phyloP scores from a whole-genome alignment of 2,888 invertebrate genomes.

The Standfussiana lucernea region DNA sequence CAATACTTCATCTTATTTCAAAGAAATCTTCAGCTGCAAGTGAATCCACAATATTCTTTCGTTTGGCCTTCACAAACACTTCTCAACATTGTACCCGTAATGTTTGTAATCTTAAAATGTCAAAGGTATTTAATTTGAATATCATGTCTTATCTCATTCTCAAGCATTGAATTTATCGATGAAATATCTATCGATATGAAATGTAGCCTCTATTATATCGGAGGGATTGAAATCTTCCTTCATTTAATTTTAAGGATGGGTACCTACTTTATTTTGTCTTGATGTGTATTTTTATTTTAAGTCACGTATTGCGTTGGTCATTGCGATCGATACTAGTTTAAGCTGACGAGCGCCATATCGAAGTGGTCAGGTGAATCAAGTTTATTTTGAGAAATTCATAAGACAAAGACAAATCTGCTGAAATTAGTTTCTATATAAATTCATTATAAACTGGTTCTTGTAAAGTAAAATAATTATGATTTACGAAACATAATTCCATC shows the following conservation, averaged over 20 bases:
- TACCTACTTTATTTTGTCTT: conserved; percentile 41
- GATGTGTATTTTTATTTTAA: conserved; percentile 39
- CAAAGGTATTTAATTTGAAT: conserved; percentile 91
- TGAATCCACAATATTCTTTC: conserved; percentile 78
- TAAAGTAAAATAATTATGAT: background rate
- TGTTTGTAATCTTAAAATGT: conserved; percentile 90
- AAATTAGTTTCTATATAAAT: background rate
- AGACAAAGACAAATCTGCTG: background rate
- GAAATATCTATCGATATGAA: conserved; percentile 79
- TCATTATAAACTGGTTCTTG: background rate
- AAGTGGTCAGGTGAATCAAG: conserved; percentile 31
- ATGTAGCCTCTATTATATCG: conserved; percentile 64
- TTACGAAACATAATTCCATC: background rate
- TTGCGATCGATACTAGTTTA: conserved; percentile 12
- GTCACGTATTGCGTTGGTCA: background rate
- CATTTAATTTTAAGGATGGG: conserved; percentile 49
- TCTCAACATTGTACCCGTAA: conserved; percentile 85
- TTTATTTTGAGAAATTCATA: conserved; percentile 15
- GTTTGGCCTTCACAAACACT: conserved; percentile 79
- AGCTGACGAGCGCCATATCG: conserved; percentile 22
- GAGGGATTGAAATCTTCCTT: conserved; percentile 52
- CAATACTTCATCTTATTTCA: background rate
- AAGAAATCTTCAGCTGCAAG: background rate
- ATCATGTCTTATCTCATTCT: conserved; percentile 87
- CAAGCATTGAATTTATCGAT: conserved; percentile 87